Conservation (phyloP, 53 echinoderm and acorn worm species). For the Paracentrotus lividus region DNA sequence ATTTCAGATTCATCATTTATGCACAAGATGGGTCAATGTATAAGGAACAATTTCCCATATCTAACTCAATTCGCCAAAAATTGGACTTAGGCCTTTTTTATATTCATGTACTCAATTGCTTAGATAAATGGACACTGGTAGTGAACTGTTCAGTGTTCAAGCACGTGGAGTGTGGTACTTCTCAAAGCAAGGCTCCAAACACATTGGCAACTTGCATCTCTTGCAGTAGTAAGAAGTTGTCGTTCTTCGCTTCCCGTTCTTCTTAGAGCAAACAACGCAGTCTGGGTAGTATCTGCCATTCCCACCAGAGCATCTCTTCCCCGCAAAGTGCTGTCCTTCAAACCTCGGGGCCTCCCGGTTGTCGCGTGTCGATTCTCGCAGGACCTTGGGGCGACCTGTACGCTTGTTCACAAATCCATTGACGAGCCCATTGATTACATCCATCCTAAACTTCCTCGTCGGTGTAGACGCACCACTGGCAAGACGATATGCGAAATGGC, state of each 20-base stretch:
- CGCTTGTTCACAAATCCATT: background rate
- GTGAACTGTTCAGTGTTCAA: conserved; percentile 31
- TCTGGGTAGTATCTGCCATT: conserved; percentile 42
- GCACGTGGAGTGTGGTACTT: conserved; percentile 49
- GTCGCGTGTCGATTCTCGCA: conserved; percentile 7
- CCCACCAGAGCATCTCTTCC: background rate
- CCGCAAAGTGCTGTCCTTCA: background rate
- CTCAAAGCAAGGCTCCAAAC: conserved; percentile 39
- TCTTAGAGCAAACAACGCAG: conserved; percentile 64
- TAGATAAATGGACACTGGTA: too few relatives aligned
- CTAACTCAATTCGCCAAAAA: too few relatives aligned
- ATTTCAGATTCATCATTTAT: too few relatives aligned
- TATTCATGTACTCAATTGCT: too few relatives aligned
- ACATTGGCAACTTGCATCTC: conserved; percentile 49
- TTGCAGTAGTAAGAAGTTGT: conserved; percentile 56
- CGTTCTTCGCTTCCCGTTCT: conserved; percentile 10
- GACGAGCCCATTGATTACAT: conserved; percentile 11
- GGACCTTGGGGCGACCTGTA: conserved; percentile 15
- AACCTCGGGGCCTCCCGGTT: background rate
- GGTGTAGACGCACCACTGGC: background rate
- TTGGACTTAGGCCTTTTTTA: too few relatives aligned
- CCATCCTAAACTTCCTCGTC: background rate
- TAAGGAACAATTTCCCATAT: too few relatives aligned
- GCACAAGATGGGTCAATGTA: too few relatives aligned
- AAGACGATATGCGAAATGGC: conserved; percentile 2